Percentiles rank a stretch among this genome's conserved stretches.
phyloP scores from a whole-genome alignment of 2,113 vertebrate genomes.

The Silurus glanis region DNA sequence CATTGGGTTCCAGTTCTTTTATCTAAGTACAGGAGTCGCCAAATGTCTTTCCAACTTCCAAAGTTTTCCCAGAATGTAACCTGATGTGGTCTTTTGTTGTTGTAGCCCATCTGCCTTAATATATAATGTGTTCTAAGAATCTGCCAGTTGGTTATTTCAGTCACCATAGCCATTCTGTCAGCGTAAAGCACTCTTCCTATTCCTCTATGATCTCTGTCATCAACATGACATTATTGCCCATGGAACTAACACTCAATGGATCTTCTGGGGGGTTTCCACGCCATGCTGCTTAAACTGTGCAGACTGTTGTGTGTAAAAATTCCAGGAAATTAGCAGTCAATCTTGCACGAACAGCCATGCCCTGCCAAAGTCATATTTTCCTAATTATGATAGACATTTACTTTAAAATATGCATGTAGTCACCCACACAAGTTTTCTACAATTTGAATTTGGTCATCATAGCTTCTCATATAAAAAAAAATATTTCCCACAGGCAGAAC shows the following conservation, averaged over 20 bases:
- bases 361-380: neutral
- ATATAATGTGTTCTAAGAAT: neutral
- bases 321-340: neutral
- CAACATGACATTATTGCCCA: neutral
- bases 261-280: neutral
- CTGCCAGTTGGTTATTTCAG: neutral
- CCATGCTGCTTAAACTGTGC: neutral
- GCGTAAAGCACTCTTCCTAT: neutral
- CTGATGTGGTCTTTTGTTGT: neutral
- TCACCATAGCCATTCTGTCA: neutral
- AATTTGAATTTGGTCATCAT: neutral
- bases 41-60: too few relatives aligned
- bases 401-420: neutral
- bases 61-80: neutral
- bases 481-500: constrained; percentile 71
- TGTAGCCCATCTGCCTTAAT: neutral
- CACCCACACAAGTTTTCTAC: neutral
- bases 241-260: neutral
- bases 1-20: too few relatives aligned
- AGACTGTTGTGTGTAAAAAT: neutral
- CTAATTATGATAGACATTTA: neutral
- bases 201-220: neutral
- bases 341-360: neutral
- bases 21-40: too few relatives aligned
- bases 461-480: neutral